phyloP scores from a whole-genome alignment of 2,888 invertebrate species.

The Xanthorhoe designata region DNA sequence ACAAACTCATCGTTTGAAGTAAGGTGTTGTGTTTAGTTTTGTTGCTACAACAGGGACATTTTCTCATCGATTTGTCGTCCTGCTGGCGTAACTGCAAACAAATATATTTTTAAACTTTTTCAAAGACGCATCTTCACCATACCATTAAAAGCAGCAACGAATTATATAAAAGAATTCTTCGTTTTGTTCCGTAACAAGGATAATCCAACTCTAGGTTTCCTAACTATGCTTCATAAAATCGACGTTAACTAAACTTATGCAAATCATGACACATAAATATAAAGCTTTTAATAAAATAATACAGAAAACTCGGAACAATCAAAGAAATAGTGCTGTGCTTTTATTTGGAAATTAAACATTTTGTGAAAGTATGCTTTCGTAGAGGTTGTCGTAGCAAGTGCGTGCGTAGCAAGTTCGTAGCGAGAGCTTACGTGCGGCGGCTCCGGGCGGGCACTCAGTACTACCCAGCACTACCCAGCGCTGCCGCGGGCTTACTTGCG shows the following conservation, averaged over 20 bases:
- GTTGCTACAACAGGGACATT: conserved; percentile 43
- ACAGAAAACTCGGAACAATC: conserved; percentile 2
- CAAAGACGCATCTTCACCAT: background rate
- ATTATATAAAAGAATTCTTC: background rate
- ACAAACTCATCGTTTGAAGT: conserved; percentile 73
- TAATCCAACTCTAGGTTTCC: conserved; percentile 1
- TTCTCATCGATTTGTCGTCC: conserved; percentile 38
- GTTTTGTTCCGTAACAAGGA: background rate
- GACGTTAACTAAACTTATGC: conserved; percentile 2
- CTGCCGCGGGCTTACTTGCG: conserved; percentile 67
- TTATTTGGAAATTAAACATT: conserved; percentile 5
- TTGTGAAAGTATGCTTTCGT: conserved; percentile 27
- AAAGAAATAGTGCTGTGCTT: conserved; percentile 22
- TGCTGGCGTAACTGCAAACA: conserved; percentile 35
- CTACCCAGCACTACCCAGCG: conserved; percentile 57
- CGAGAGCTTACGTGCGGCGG: conserved; percentile 78
- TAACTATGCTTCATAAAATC: conserved; percentile 1
- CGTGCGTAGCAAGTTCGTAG: conserved; percentile 71
- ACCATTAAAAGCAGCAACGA: conserved; percentile 10
- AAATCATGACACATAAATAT: background rate
- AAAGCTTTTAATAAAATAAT: background rate
- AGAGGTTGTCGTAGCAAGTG: conserved; percentile 50
- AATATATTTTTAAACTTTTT: conserved; percentile 16
- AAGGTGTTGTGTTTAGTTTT: conserved; percentile 40
- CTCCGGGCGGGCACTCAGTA: conserved; percentile 75